A percentile compares a stretch with the other conserved stretches of the same genome.
Evolutionary conservation across 2,888 invertebrate species (phyloP).

Genomic region (Drosophila atripex): DNA sequence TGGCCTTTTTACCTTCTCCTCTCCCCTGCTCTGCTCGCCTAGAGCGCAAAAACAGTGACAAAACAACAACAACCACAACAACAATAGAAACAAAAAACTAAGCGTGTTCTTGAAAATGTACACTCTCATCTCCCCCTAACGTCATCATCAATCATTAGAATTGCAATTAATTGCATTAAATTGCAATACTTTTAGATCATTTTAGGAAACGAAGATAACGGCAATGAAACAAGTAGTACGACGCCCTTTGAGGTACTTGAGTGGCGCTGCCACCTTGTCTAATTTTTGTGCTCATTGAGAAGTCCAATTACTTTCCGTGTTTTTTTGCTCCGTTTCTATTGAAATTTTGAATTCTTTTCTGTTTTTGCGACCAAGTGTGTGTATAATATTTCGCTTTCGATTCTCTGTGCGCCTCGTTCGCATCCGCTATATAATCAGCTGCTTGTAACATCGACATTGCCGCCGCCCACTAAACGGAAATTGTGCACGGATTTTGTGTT

Average conservation of each 20-base stretch:
- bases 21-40: slow-evolving; percentile 16
- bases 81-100: slow-evolving; percentile 36
- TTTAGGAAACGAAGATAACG: slow-evolving; percentile 18
- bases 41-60: slow-evolving; percentile 25
- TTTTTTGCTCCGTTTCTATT: slow-evolving; percentile 27
- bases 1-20: slow-evolving; percentile 14
- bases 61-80: slow-evolving; percentile 25
- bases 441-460: slow-evolving; percentile 38
- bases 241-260: slow-evolving; percentile 54
- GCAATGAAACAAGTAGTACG: slow-evolving; percentile 39
- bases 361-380: slow-evolving; percentile 36
- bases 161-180: not conserved
- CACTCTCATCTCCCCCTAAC: slow-evolving; percentile 3
- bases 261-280: slow-evolving; percentile 59
- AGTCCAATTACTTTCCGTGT: slow-evolving; percentile 33
- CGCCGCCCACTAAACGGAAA: slow-evolving; percentile 31
- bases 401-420: slow-evolving; percentile 26
- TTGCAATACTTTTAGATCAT: not conserved
- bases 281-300: slow-evolving; percentile 56
- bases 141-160: not conserved
- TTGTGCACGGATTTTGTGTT: slow-evolving; percentile 2
- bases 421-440: slow-evolving; percentile 31
- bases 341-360: slow-evolving; percentile 22
- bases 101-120: slow-evolving; percentile 14
- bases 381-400: slow-evolving; percentile 35